Evolutionary conservation across 2,113 vertebrate genomes (phyloP).

Genomic region (Garra rufa): DNA sequence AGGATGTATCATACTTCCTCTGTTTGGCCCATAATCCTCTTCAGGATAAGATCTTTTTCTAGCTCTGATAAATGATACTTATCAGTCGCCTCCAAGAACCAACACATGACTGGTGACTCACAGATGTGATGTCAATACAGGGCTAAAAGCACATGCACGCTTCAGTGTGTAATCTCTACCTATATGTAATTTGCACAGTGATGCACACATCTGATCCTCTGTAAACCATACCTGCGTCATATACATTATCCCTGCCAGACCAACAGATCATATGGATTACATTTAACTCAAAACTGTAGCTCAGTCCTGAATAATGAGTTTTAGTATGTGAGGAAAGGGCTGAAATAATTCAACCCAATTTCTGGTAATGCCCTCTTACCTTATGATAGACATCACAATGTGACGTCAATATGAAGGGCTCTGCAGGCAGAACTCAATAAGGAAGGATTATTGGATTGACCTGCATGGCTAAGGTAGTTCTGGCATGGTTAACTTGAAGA

Average conservation of each 20-base stretch:
- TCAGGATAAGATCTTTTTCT: constrained; percentile 15
- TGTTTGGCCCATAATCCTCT: background rate
- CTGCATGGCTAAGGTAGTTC: constrained; percentile 6
- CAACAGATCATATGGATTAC: background rate
- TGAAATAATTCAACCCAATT: background rate
- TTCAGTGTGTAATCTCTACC: background rate
- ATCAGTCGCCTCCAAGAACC: background rate
- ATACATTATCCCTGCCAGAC: background rate
- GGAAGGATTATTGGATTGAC: constrained; percentile 27
- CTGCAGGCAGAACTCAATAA: constrained; percentile 29
- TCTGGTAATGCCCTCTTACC: background rate
- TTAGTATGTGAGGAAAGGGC: background rate
- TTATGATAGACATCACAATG: background rate
- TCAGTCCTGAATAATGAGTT: background rate
- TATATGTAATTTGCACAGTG: background rate
- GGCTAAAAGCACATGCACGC: background rate
- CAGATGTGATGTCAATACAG: background rate
- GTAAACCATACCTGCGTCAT: background rate
- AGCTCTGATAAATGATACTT: constrained; percentile 9
- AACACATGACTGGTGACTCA: background rate
- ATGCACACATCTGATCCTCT: background rate
- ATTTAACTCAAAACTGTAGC: background rate
- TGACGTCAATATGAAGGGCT: background rate
- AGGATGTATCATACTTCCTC: constrained; percentile 40
- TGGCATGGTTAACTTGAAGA: constrained; percentile 4